Conservation (phyloP, 2,113 vertebrate genomes). For the Leiothrix lutea region DNA sequence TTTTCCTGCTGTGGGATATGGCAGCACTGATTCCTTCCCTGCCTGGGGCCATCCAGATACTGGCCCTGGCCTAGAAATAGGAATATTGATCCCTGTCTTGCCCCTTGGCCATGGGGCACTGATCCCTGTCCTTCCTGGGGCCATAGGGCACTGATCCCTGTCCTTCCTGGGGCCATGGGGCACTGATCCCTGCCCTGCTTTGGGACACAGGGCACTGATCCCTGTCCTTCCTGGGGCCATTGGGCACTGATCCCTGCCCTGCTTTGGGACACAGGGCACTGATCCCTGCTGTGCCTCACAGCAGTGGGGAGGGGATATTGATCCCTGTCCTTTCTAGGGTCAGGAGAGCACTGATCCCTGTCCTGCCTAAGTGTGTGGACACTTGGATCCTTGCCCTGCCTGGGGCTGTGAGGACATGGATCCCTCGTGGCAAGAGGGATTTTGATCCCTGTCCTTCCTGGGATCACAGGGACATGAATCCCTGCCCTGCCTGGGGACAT, state of each 20-base stretch:
- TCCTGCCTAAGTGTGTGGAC: background rate
- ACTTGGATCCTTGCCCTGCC: background rate
- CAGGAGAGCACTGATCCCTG: background rate
- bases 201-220: background rate
- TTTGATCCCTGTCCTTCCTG: too few relatives aligned
- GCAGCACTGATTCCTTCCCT: background rate
- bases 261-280: background rate
- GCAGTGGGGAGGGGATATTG: background rate
- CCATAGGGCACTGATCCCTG: background rate
- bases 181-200: background rate
- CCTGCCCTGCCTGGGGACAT: too few relatives aligned
- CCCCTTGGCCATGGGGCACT: accelerated
- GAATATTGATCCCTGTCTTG: background rate
- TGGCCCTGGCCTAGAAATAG: background rate
- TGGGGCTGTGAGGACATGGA: background rate
- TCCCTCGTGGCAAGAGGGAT: too few relatives aligned
- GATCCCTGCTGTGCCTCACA: background rate
- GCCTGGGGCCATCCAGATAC: background rate
- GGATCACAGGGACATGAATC: background rate
- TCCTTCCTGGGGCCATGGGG: background rate
- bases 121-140: background rate
- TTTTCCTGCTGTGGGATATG: background rate
- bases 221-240: background rate
- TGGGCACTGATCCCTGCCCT: background rate
- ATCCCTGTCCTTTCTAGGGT: background rate